A percentile compares a stretch with the other conserved stretches of the same genome.
Evolutionary conservation across 92 coral and sea anemone species (phyloP).

Genomic region (Umimayanthus kanabou): DNA sequence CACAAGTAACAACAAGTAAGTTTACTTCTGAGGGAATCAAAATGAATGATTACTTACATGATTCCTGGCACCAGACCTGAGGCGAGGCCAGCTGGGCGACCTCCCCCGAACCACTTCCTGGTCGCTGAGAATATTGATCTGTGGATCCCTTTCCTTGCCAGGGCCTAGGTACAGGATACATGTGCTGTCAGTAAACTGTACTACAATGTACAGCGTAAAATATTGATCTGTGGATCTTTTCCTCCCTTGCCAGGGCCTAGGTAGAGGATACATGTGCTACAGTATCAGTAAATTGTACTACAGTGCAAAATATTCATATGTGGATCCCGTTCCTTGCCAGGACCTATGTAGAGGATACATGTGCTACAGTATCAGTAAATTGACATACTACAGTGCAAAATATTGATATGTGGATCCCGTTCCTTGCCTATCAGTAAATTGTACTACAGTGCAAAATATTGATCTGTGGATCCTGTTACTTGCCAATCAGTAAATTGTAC

Average conservation of each 20-base stretch:
- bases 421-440: too few relatives aligned
- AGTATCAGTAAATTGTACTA: too few relatives aligned
- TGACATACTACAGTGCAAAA: too few relatives aligned
- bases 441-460: too few relatives aligned
- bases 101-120: constrained; percentile 97
- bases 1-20: too few relatives aligned
- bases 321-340: constrained; percentile 95
- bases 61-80: constrained; percentile 96
- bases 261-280: too few relatives aligned
- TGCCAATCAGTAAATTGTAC: too few relatives aligned
- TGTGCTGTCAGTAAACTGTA: not conserved
- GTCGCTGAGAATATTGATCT: constrained; percentile 91
- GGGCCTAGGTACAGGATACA: constrained; percentile 45
- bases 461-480: constrained; percentile 97
- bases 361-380: not conserved
- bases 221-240: too few relatives aligned
- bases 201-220: not conserved
- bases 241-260: too few relatives aligned
- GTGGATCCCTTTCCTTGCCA: constrained; percentile 95
- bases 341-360: constrained; percentile 41
- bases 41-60: constrained; percentile 61
- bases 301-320: constrained; percentile 70
- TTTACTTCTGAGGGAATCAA: not conserved
- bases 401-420: too few relatives aligned
- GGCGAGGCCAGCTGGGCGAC: constrained; percentile 94